Evolutionary conservation across 2,797 vertebrate species (phyloP), one percentile per base, ranked within the genome.

Genomic region (Phylloscopus collybita): DNA sequence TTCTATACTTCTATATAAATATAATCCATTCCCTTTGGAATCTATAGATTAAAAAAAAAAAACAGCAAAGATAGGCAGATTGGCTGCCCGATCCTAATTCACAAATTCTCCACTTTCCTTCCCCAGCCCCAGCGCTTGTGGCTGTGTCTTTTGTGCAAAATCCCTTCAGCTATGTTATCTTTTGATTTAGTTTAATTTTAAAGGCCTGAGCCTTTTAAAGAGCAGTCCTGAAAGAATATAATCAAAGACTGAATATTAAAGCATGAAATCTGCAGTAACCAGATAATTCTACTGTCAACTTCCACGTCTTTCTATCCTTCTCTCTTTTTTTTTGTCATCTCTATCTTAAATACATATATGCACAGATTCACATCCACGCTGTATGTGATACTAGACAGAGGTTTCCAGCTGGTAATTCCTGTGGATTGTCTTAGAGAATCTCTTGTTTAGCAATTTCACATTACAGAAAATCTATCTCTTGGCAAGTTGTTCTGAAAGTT

Each of bases 1-100:
- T 92, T 93, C 95, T 96, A 91, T 92, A 96, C 50, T 49, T 97
- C 88, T 96, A 53, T 92, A 95, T 88, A 97, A 96, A 97, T 97
- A 97, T 92, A 95, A 94, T 87, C 80, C 78, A 40, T 86, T 96
- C 50, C 83, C 83, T 96, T 95, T 94, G 88, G 83, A 97, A 97
- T 56, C 82, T 93, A 50, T 18, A 72, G 78, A 80, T 95, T 97
- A 95, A 30, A 81, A 95, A 96, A 95, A 51, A 67, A 30, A 81
- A 95, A 96, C 67, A 85, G 92, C 61, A 93, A 87, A 72, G 69
- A 91, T 57, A 76, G 86, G 67, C 73, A 94, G 66, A 64, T 87
- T 95, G 70, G 25, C 64, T 92, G 61, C 42, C 57, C 47, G 32
- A 64, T 95, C 73, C 79, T 78, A 71, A 93, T 70, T 90, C 67